Evolutionary conservation across 2,113 vertebrate genomes (phyloP).

Genomic region (Spea bombifrons): DNA sequence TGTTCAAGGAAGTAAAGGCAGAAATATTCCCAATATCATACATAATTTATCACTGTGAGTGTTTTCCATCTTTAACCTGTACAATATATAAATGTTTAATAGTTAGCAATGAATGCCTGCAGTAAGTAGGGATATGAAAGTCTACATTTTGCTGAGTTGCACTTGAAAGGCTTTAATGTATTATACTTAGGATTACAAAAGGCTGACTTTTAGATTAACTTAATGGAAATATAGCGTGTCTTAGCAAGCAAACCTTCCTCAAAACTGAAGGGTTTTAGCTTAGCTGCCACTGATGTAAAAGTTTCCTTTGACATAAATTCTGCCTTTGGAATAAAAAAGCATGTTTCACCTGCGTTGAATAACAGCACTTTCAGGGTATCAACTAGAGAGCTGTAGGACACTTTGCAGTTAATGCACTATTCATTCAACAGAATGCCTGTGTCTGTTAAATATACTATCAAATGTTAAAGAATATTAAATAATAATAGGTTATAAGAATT

Average conservation of each 20-base stretch:
- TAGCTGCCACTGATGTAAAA: conserved; percentile 42
- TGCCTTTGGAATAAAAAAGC: conserved; percentile 41
- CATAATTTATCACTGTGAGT: conserved; percentile 47
- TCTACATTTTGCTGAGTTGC: conserved; percentile 48
- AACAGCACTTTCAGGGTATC: conserved; percentile 11
- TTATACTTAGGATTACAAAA: conserved; percentile 49
- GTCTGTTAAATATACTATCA: too few species aligned
- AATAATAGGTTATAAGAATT: too few species aligned
- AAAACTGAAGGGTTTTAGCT: conserved; percentile 43
- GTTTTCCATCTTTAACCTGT: conserved; percentile 47
- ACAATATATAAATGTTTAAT: conserved; percentile 49
- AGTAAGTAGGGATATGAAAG: conserved; percentile 45
- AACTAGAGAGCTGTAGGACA: conserved; percentile 1
- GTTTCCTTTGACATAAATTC: conserved; percentile 45
- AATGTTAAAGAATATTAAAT: too few species aligned
- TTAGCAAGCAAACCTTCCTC: conserved; percentile 45
- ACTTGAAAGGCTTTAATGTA: conserved; percentile 48
- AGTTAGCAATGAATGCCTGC: conserved; percentile 43
- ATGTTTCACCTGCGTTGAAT: conserved; percentile 31
- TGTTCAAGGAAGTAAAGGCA: conserved; percentile 15
- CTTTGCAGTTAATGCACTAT: background rate
- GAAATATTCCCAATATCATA: conserved; percentile 44
- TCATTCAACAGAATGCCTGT: background rate
- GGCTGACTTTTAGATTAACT: conserved; percentile 48
- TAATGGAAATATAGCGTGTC: conserved; percentile 46